These are phyloP conservation scores for Apogon talboti DNA, from an alignment of 2,797 vertebrate species.

Conservation along the genomic window DNA sequence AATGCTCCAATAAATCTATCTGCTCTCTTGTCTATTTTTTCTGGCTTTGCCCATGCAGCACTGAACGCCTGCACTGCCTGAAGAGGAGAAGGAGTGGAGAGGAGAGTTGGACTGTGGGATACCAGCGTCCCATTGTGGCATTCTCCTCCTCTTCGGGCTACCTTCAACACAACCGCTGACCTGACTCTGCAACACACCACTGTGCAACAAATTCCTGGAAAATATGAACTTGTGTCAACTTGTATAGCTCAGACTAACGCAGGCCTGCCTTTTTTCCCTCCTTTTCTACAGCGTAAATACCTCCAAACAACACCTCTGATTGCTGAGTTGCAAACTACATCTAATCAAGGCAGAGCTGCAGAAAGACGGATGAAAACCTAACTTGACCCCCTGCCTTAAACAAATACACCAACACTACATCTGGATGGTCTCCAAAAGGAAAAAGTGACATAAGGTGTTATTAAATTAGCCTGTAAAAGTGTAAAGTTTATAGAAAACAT, in stretches of 20 bases:
- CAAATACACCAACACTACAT: conserved; percentile 42
- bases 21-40: conserved; percentile 75
- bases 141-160: conserved; percentile 60
- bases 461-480: conserved; percentile 41
- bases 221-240: conserved; percentile 85
- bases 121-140: not conserved
- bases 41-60: conserved; percentile 61
- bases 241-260: conserved; percentile 79
- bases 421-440: conserved; percentile 26
- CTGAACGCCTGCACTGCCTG: conserved; percentile 44
- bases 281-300: conserved; percentile 76
- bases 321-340: conserved; percentile 47
- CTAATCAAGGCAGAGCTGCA: conserved; percentile 19
- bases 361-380: conserved; percentile 21
- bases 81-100: conserved; percentile 24
- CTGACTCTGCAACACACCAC: conserved; percentile 54
- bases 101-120: not conserved
- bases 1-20: conserved; percentile 77
- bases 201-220: conserved; percentile 83
- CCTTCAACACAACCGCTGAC: conserved; percentile 70
- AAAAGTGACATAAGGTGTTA: conserved; percentile 50
- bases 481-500: conserved; percentile 11
- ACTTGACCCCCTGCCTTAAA: conserved; percentile 27
- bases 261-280: conserved; percentile 50
- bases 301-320: conserved; percentile 75